Conservation (phyloP, 2,113 vertebrate species). For the Rhinoderma darwinii region DNA sequence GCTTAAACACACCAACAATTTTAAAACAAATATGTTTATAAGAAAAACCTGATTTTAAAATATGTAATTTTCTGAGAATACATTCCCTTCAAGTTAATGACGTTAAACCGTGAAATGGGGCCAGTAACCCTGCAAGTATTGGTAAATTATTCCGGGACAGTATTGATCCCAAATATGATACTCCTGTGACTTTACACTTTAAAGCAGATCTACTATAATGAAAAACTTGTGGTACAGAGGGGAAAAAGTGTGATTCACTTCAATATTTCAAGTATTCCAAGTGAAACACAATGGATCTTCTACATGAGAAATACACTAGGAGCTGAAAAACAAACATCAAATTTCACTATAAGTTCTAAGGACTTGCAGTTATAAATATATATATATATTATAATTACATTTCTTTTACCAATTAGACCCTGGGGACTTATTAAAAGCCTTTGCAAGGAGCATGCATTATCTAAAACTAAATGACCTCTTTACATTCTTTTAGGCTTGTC, state of each 20-base stretch:
- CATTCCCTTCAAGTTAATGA: too few relatives aligned
- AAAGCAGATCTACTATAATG: neutral
- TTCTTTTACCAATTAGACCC: constrained; percentile 48
- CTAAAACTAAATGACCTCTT: constrained; percentile 45
- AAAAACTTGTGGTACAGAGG: neutral
- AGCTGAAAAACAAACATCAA: neutral
- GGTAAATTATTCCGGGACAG: too few relatives aligned
- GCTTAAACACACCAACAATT: too few relatives aligned
- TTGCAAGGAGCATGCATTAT: constrained; percentile 32
- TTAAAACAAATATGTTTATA: too few relatives aligned
- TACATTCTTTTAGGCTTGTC: constrained; percentile 41
- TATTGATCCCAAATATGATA: too few relatives aligned
- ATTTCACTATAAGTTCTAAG: neutral
- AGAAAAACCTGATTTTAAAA: too few relatives aligned
- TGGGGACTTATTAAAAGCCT: constrained; percentile 36
- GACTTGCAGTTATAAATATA: constrained; percentile 5
- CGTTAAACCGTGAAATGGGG: too few relatives aligned
- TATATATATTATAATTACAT: neutral
- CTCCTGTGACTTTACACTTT: too few relatives aligned
- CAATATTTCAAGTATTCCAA: neutral
- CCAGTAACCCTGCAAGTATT: too few relatives aligned
- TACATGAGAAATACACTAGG: neutral
- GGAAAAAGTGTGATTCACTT: neutral
- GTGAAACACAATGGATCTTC: neutral
- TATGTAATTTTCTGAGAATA: too few relatives aligned